Evolutionary conservation across 2,797 vertebrate species (phyloP), one percentile per base, ranked within the genome.

Genomic region (Choloepus didactylus): DNA sequence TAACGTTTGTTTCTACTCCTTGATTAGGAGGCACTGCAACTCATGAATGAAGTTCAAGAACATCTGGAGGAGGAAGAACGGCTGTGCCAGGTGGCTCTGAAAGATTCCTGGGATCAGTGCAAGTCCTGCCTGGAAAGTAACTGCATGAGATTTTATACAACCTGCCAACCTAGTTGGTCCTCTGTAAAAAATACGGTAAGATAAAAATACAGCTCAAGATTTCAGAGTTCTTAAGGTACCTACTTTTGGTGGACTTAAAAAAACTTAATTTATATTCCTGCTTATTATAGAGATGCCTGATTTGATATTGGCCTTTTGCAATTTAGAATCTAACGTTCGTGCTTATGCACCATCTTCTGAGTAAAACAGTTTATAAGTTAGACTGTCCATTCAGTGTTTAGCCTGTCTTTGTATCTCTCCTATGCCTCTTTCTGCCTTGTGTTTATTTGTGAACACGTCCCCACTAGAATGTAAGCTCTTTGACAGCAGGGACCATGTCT

Each of bases 31-130:
- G 99, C 99, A 51, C 97, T 98, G 64, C 97, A 98, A 94, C 98
- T 99, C 91, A 98, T 99, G 83, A 98, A 98, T 76, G 99, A 99
- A 97, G 98, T 99, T 96, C 99, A 98, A 25, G 98, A 98, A 97
- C 99, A 98, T 98, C 97, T 99, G 97, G 97, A 98, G 92, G 98
- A 99, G 97, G 99, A 99, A 44, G 99, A 99, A 98, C 98, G 98
- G 94, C 98, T 98, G 83, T 99, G 99, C 92, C 99, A 98, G 96
- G 97, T 98, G 92, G 98, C 99, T 87, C 96, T 99, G 93, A 98
- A 98, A 97, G 96, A 98, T 46, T 98, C 98, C 92, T 99, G 99
- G 99, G 98, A 99, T 70, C 98, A 98, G 96, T 99, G 99, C 98
- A 97, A 98, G 85, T 98, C 99, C 75, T 99, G 99, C 92, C 98